A percentile compares a stretch with the other conserved stretches of the same genome.
Evolutionary conservation across 2,113 vertebrate genomes (phyloP).

Genomic region (Willisornis vidua): DNA sequence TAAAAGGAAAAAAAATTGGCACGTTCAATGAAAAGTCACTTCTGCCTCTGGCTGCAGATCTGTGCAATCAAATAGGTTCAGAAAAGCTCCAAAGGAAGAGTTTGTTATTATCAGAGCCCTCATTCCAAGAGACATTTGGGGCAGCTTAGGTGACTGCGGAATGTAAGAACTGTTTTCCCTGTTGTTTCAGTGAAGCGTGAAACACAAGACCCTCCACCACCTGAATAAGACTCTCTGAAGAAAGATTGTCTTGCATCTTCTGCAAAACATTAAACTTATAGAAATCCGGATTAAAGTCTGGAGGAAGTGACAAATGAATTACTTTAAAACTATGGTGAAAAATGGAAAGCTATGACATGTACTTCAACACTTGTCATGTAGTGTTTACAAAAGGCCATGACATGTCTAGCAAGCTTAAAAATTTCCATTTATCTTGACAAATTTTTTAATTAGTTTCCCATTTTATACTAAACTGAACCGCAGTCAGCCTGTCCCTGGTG

Average conservation of each 20-base stretch:
- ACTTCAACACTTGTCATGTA: background rate
- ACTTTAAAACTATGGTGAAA: slow-evolving; percentile 13
- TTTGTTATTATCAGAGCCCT: background rate
- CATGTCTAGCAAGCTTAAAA: background rate
- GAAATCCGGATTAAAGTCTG: slow-evolving; percentile 16
- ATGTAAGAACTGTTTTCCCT: slow-evolving; percentile 45
- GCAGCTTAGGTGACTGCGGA: background rate
- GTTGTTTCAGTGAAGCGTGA: slow-evolving; percentile 62
- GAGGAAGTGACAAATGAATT: slow-evolving; percentile 15
- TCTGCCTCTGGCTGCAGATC: background rate
- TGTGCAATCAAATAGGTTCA: background rate
- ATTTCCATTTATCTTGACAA: slow-evolving; percentile 26
- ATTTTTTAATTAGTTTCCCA: background rate
- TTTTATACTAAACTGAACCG: slow-evolving; percentile 12
- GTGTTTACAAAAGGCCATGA: background rate
- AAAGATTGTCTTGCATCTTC: slow-evolving; percentile 33
- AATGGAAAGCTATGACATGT: slow-evolving; percentile 44
- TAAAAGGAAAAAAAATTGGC: background rate
- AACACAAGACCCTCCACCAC: slow-evolving; percentile 54
- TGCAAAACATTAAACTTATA: slow-evolving; percentile 29
- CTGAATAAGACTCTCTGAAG: slow-evolving; percentile 36
- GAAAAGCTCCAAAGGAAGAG: background rate
- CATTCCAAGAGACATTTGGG: background rate
- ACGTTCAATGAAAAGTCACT: background rate
- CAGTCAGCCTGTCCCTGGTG: background rate